Evolutionary conservation across 1,140 invertebrate species (phyloP).

Genomic region (Drosophila suzukii): DNA sequence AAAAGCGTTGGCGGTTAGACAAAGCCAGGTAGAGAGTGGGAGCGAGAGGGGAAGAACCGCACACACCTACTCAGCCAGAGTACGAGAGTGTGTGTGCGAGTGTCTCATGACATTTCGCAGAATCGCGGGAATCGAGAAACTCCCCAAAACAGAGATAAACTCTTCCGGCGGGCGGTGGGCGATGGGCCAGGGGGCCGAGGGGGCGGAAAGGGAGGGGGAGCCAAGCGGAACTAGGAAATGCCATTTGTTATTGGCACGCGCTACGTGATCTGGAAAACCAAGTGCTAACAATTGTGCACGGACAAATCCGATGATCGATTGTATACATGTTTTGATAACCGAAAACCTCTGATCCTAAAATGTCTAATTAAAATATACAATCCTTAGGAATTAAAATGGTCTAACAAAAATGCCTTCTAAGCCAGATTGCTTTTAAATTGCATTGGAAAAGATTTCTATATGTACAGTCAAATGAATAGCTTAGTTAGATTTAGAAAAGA

Average conservation of each 20-base stretch:
- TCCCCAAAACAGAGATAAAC: constrained; percentile 27
- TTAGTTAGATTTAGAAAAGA: no score
- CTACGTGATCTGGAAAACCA: constrained; percentile 29
- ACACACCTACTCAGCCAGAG: constrained; percentile 32
- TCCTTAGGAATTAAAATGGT: no score
- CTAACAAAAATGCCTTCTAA: no score
- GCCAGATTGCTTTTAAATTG: no score
- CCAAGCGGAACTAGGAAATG: constrained; percentile 49
- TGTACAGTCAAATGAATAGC: no score
- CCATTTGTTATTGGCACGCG: constrained; percentile 47
- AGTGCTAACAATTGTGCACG: constrained; percentile 10
- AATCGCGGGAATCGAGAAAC: constrained; percentile 33
- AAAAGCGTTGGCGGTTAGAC: constrained; percentile 46
- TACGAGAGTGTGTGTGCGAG: constrained; percentile 14
- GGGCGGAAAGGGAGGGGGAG: constrained; percentile 18
- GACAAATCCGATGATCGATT: background rate
- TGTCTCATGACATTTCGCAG: constrained; percentile 55
- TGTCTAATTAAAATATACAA: no score
- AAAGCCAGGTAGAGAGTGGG: constrained; percentile 17
- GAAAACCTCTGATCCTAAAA: background rate
- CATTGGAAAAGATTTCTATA: no score
- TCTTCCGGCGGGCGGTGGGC: constrained; percentile 24
- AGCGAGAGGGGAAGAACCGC: constrained; percentile 11
- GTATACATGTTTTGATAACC: background rate
- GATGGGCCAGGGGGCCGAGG: no score